A percentile compares a stretch with the other conserved stretches of the same genome.
phyloP scores from a whole-genome alignment of 2,113 vertebrate species.

The Acrocephalus kingi region DNA sequence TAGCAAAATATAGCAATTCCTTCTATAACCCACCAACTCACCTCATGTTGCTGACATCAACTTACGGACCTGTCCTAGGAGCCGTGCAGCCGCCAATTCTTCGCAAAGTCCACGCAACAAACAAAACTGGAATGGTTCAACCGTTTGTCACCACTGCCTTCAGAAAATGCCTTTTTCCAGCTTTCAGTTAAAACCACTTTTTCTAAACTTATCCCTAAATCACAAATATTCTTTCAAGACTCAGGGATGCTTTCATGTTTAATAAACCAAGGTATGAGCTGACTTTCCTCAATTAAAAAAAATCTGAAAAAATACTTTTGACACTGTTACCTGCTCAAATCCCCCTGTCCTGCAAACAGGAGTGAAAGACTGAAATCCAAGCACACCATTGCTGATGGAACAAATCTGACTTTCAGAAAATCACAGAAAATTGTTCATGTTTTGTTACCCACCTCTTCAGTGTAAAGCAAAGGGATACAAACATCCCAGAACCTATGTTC shows the following conservation, averaged over 20 bases:
- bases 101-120: conserved; percentile 20
- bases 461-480: neutral
- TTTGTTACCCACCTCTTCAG: neutral
- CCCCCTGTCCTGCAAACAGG: neutral
- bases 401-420: neutral
- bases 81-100: neutral
- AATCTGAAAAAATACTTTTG: neutral
- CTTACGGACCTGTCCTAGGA: neutral
- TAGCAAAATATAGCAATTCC: neutral
- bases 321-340: neutral
- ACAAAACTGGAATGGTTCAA: neutral
- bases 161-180: neutral
- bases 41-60: conserved; percentile 13
- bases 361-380: neutral
- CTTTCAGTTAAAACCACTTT: neutral
- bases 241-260: neutral
- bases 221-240: neutral
- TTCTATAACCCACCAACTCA: conserved; percentile 30
- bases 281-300: neutral
- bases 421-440: neutral
- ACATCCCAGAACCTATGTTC: neutral
- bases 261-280: neutral
- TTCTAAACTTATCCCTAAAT: neutral
- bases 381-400: neutral
- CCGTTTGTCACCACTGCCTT: neutral